Evolutionary conservation across 2,113 vertebrate species (phyloP).

Genomic region (Crotalus helleri): DNA sequence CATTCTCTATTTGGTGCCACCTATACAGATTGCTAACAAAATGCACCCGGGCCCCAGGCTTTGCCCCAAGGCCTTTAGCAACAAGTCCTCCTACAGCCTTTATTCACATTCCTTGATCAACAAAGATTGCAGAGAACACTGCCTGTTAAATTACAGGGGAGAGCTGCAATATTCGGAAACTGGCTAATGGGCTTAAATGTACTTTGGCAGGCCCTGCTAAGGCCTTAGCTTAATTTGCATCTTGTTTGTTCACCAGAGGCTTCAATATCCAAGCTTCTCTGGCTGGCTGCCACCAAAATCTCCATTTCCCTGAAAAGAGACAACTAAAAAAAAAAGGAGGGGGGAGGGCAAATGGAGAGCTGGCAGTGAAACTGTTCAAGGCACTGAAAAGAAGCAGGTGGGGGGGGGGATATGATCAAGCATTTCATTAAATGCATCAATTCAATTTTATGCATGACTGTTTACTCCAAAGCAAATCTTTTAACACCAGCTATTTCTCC

Average conservation of each 20-base stretch:
- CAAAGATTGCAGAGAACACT: neutral
- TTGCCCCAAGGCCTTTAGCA: neutral
- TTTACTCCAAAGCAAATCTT: neutral
- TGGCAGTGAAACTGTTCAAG: neutral
- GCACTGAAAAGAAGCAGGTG: neutral
- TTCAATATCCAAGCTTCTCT: neutral
- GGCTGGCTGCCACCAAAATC: slow-evolving; percentile 9
- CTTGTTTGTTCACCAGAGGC: slow-evolving; percentile 1
- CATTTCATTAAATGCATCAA: neutral
- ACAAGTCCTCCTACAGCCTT: neutral
- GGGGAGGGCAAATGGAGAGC: too few relatives aligned
- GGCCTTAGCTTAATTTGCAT: neutral
- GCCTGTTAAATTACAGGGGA: neutral
- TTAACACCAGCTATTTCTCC: neutral
- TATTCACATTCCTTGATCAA: neutral
- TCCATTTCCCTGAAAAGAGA: slow-evolving; percentile 19
- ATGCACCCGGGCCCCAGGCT: neutral
- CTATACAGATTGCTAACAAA: neutral
- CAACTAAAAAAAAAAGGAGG: neutral
- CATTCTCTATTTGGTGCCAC: neutral
- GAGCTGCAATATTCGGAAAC: neutral
- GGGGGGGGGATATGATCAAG: neutral
- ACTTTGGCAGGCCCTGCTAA: neutral
- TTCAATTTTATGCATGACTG: neutral
- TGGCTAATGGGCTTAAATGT: neutral